Conservation (phyloP, 1,140 invertebrate genomes). For the Rhynchophorus ferrugineus region DNA sequence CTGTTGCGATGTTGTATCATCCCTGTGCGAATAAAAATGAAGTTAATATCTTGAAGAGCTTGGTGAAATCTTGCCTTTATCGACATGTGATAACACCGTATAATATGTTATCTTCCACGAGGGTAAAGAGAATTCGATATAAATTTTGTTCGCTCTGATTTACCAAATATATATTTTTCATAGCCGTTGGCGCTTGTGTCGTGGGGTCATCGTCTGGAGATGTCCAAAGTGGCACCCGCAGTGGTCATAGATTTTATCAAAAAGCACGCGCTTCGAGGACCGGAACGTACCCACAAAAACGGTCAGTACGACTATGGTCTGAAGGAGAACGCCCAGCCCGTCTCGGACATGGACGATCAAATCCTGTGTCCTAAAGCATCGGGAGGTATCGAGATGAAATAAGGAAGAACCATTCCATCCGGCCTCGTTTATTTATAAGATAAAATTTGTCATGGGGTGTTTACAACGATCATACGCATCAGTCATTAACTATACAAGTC, state of each 20-base stretch:
- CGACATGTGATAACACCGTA: slow-evolving; percentile 77
- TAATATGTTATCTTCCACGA: slow-evolving; percentile 49
- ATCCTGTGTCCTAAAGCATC: slow-evolving; percentile 42
- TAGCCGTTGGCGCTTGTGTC: slow-evolving; percentile 68
- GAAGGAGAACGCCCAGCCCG: slow-evolving; percentile 43
- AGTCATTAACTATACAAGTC: too few relatives aligned
- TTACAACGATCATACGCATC: too few relatives aligned
- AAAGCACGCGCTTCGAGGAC: slow-evolving; percentile 55
- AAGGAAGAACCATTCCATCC: neutral
- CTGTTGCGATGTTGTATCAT: slow-evolving; percentile 79
- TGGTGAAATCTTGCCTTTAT: slow-evolving; percentile 65
- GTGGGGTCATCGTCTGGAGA: slow-evolving; percentile 67
- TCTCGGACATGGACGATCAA: slow-evolving; percentile 46
- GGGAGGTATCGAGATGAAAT: slow-evolving; percentile 12
- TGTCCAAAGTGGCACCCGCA: slow-evolving; percentile 59
- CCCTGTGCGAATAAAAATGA: slow-evolving; percentile 69
- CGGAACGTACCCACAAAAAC: slow-evolving; percentile 52
- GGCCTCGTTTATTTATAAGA: too few relatives aligned
- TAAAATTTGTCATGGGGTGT: too few relatives aligned
- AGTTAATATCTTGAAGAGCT: slow-evolving; percentile 53
- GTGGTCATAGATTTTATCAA: slow-evolving; percentile 58
- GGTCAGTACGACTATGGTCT: slow-evolving; percentile 50
- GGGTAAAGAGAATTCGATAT: slow-evolving; percentile 45
- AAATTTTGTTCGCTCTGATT: neutral
- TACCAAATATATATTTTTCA: slow-evolving; percentile 29